These are phyloP conservation scores for Drosophila neocordata DNA, from an alignment of 1,140 invertebrate species.

Conservation along the genomic window DNA sequence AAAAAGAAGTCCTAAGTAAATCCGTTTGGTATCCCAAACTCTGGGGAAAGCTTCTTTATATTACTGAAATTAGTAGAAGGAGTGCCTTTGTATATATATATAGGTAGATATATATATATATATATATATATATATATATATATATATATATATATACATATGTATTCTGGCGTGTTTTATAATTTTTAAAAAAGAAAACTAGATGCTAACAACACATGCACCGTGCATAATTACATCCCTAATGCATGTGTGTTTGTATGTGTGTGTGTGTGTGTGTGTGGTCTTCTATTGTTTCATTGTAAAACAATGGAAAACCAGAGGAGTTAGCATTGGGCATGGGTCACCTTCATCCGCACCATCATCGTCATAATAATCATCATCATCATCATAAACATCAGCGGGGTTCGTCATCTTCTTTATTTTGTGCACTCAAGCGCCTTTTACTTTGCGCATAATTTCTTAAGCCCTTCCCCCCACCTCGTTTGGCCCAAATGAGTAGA, in stretches of 20 bases:
- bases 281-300: conserved; percentile 56
- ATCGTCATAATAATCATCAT: conserved; percentile 27
- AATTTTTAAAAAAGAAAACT: conserved; percentile 69
- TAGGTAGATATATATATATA: no score
- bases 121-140: no score
- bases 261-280: conserved; percentile 25
- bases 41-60: no score
- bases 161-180: conserved; percentile 36
- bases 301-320: conserved; percentile 16
- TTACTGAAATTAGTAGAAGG: no score
- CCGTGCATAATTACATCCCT: conserved; percentile 40
- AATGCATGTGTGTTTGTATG: conserved; percentile 40
- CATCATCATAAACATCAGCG: conserved; percentile 29
- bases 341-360: conserved; percentile 41
- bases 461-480: conserved; percentile 35
- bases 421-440: conserved; percentile 70
- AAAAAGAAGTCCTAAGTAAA: no score
- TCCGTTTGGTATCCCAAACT: no score
- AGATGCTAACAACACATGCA: conserved; percentile 25
- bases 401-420: conserved; percentile 55
- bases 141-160: no score
- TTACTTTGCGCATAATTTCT: conserved; percentile 78
- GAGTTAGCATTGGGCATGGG: conserved; percentile 53
- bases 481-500: conserved; percentile 1
- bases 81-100: no score